These are phyloP conservation scores for Paragorgia papillata DNA, from an alignment of 92 coral and sea anemone species.

Conservation along the genomic window DNA sequence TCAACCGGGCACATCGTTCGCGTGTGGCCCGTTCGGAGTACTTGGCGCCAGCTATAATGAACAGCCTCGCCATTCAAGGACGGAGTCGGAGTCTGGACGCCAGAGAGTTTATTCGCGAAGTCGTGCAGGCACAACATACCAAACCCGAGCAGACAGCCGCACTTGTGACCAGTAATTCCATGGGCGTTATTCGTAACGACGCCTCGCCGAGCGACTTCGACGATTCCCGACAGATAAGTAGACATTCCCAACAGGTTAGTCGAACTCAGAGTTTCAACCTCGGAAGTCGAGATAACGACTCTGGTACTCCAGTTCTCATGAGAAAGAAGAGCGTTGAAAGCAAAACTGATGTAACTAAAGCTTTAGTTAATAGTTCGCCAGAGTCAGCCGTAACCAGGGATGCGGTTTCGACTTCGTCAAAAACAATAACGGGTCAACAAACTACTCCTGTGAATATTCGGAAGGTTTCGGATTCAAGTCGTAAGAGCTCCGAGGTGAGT, in stretches of 20 bases:
- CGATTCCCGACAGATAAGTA: background rate
- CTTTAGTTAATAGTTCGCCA: background rate
- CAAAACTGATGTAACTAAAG: background rate
- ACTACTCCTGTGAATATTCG: background rate
- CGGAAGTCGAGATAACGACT: background rate
- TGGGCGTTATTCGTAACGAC: background rate
- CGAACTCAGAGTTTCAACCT: constrained; percentile 32
- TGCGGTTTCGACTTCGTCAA: background rate
- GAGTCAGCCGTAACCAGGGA: background rate
- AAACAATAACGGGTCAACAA: background rate
- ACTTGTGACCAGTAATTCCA: constrained; percentile 13
- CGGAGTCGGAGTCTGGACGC: constrained; percentile 45
- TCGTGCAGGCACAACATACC: constrained; percentile 1
- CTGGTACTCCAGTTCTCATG: background rate
- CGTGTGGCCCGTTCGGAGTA: constrained; percentile 33
- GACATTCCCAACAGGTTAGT: background rate
- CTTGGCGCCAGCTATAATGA: constrained; percentile 22
- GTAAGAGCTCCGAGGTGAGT: constrained; percentile 39
- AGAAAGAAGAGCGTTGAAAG: constrained; percentile 10
- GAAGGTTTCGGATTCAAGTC: constrained; percentile 21
- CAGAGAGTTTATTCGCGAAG: constrained; percentile 30
- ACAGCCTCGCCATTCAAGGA: constrained; percentile 26
- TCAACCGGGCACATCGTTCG: constrained; percentile 36
- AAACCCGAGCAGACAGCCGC: background rate
- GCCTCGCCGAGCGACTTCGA: background rate